These are phyloP conservation scores for Callopanchax toddi DNA, from an alignment of 2,113 vertebrate genomes.

Conservation along the genomic window DNA sequence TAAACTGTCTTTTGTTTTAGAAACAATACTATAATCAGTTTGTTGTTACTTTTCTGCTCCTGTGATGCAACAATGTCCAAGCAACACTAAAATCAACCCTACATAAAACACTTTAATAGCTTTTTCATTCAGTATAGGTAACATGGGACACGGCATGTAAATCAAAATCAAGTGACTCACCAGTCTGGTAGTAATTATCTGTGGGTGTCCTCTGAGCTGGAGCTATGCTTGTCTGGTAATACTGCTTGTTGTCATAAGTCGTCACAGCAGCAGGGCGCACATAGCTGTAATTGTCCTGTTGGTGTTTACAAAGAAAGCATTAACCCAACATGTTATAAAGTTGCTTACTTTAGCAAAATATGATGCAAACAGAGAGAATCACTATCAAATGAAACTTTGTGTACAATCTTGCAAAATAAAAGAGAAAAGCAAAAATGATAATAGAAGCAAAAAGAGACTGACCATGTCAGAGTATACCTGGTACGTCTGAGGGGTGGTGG, in stretches of 20 bases:
- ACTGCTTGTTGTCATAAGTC: constrained; percentile 73
- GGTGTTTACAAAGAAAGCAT: constrained; percentile 1
- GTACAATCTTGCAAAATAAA: not conserved
- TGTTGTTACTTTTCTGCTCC: too few species aligned
- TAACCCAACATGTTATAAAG: constrained; percentile 7
- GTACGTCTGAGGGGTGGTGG: constrained; percentile 75
- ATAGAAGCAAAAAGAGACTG: constrained; percentile 53
- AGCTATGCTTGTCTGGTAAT: constrained; percentile 65
- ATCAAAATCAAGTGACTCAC: constrained; percentile 45
- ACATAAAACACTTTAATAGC: not conserved
- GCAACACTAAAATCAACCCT: not conserved
- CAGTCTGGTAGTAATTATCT: constrained; percentile 74
- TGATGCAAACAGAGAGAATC: not conserved
- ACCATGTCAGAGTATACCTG: constrained; percentile 81
- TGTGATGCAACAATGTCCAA: not conserved
- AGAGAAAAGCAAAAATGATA: constrained; percentile 7
- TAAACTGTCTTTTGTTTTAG: too few species aligned
- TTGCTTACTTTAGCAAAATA: not conserved
- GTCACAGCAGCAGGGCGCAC: constrained; percentile 61
- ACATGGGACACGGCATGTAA: not conserved
- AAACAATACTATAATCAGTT: too few species aligned
- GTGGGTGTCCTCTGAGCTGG: constrained; percentile 64
- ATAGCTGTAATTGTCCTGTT: constrained; percentile 74
- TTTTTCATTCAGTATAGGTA: too few species aligned
- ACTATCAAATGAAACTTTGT: not conserved